Evolutionary conservation across 2,113 vertebrate genomes (phyloP), one percentile per base, ranked within the genome.

Genomic region (Vimba vimba): DNA sequence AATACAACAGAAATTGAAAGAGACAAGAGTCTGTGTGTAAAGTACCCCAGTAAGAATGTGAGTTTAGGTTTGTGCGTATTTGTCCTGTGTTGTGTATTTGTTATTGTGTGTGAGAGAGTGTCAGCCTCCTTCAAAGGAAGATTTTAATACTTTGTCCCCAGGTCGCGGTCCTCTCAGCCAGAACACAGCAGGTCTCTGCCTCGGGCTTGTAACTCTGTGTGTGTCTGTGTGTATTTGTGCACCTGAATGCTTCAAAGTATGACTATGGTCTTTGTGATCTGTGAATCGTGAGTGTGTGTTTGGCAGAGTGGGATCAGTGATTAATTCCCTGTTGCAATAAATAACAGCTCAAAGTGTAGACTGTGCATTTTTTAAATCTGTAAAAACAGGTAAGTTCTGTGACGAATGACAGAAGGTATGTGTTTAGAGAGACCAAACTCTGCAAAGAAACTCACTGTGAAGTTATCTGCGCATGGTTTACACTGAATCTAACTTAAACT

Each of bases 281-380:
- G 19, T 36, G 19, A 55, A 57, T 78, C 5, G 39, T 33, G 68
- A 71, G 36, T 62, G 59, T 59, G 36, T 86, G 79, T 85, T 47
- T 84, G 52, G 33, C 36, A 19, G 75, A 87, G 55, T 87, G 74
- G 91, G 92, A 94, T 93, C 93, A 95, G 88, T 87, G 90, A 95
- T 94, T 93, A 93, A 94, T 94, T 94, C 85, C 90, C 87, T 91
- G 89, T 88, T 90, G 89, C 91, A 91, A 92, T 89, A 91, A 90
- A 93, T 92, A 90, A 93, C 85, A 91, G 88, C 91, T 88, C 86
- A 76, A 90, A 92, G 78, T 87, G 71, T 86, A 86, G 92, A 92
- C 91, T 91, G 90, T 93, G 85, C 87, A 90, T 90, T 80, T 90
- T 86, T 83, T 68, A 82, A 62, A 88, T 88, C 86, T 87, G 85